Evolutionary conservation across 2,113 vertebrate genomes (phyloP), one percentile per base, ranked within the genome.

Genomic region (Zingel zingel): DNA sequence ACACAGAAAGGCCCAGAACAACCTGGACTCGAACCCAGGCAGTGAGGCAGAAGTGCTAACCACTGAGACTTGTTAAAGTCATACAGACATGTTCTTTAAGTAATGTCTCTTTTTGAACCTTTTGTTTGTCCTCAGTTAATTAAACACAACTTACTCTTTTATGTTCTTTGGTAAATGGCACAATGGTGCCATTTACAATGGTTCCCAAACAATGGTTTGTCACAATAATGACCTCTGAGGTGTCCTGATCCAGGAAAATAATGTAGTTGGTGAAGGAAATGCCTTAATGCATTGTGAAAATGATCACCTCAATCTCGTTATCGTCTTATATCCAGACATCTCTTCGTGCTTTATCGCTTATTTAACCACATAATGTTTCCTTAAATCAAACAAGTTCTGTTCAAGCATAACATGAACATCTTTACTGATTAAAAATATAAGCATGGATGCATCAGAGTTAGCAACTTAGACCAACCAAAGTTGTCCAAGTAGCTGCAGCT

Each of bases 401-500:
- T 69, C 47, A 66, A 68, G 70, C 39, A 86, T 81, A 91, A 65
- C 48, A 62, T 50, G 53, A 83, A 39, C 64, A 79, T 79, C 76
- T 71, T 62, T 23, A 77, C 81, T 81, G 81, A 91, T 89, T 88
- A 89, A 88, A 89, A 83, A 83, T 83, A 89, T 54, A 92, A 90
- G 66, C 65, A 77, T 48, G 76, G 82, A 87, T 91, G 85, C 89
- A 90, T 90, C 56, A 66, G 68, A 77, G 69, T 79, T 72, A 70
- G 50, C 76, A 79, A 56, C 56, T 76, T 15, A 83, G 83, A 90
- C 84, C 86, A 87, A 64, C 59, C 59, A 83, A 86, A 86, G 88
- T 87, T 61, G 82, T 95, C 94, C 94, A 95, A 96, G 95, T 94
- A 89, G 94, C 89, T 96, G 91, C 89, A 84, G 94, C 93, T 95